These are phyloP conservation scores for Rotaria magnacalcarata DNA, from an alignment of 2,888 invertebrate species.

Conservation along the genomic window DNA sequence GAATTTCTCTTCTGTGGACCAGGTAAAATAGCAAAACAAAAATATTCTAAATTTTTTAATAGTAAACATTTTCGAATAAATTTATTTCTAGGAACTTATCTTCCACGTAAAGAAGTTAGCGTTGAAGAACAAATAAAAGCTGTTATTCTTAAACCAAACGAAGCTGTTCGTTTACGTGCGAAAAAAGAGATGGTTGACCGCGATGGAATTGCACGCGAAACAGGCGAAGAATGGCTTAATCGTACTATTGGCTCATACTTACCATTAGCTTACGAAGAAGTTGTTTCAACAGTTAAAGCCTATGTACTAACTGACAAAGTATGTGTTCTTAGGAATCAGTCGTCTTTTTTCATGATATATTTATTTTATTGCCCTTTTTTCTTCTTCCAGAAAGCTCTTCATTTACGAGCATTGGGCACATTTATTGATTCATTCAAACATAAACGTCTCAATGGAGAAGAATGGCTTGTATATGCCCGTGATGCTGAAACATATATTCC, in stretches of 20 bases:
- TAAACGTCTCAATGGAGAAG: conserved; percentile 52
- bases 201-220: conserved; percentile 48
- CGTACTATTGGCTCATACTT: conserved; percentile 51
- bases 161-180: conserved; percentile 61
- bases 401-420: conserved; percentile 51
- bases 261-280: conserved; percentile 52
- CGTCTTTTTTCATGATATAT: too few species aligned
- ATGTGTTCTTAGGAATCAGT: neutral
- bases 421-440: conserved; percentile 49
- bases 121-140: conserved; percentile 60
- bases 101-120: conserved; percentile 60
- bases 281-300: conserved; percentile 45
- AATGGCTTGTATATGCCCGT: conserved; percentile 53
- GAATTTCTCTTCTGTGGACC: conserved; percentile 62
- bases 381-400: conserved; percentile 48
- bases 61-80: too few species aligned
- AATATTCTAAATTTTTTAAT: neutral
- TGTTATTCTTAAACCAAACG: conserved; percentile 60
- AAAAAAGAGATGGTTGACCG: conserved; percentile 59
- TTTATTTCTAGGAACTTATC: conserved; percentile 18
- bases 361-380: too few species aligned
- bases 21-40: neutral
- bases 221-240: conserved; percentile 43
- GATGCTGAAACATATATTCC: conserved; percentile 51
- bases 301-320: conserved; percentile 50